Evolutionary conservation across 2,888 invertebrate species (phyloP).

Genomic region (Ennomos erosarius): DNA sequence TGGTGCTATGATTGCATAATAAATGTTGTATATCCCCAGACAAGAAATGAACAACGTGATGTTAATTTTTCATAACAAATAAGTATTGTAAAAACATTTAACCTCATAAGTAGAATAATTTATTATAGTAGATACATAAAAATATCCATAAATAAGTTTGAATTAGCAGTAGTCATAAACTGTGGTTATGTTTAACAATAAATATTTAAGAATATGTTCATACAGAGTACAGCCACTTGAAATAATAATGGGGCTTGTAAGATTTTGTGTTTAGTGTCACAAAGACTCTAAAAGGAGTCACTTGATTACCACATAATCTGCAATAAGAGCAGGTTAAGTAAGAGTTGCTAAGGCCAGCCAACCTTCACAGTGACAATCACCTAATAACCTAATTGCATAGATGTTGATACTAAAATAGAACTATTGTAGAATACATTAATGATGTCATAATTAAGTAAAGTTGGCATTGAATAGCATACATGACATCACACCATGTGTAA

Average conservation of each 20-base stretch:
- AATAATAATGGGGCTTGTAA: no score
- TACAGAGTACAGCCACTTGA: no score
- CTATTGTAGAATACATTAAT: constrained; percentile 5
- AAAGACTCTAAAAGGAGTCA: no score
- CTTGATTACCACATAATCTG: no score
- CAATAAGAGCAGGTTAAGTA: no score
- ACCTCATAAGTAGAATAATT: background rate
- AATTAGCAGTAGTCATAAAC: background rate
- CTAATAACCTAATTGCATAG: constrained; percentile 7
- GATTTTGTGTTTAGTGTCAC: no score
- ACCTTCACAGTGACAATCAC: background rate
- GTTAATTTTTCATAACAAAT: constrained; percentile 15
- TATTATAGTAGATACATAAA: background rate
- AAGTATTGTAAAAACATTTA: constrained; percentile 7
- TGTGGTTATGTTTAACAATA: background rate
- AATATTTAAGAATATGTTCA: background rate
- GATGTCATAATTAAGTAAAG: constrained; percentile 1
- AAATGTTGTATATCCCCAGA: constrained; percentile 48
- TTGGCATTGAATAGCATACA: constrained; percentile 5
- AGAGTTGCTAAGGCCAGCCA: background rate
- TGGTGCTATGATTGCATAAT: constrained; percentile 61
- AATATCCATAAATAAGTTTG: background rate
- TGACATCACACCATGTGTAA: constrained; percentile 14
- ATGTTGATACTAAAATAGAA: constrained; percentile 6
- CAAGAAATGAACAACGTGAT: constrained; percentile 61